Percentiles rank a stretch among this genome's conserved stretches.
Conservation (phyloP, 2,888 invertebrate species). For the Trachelus iudaicus region DNA sequence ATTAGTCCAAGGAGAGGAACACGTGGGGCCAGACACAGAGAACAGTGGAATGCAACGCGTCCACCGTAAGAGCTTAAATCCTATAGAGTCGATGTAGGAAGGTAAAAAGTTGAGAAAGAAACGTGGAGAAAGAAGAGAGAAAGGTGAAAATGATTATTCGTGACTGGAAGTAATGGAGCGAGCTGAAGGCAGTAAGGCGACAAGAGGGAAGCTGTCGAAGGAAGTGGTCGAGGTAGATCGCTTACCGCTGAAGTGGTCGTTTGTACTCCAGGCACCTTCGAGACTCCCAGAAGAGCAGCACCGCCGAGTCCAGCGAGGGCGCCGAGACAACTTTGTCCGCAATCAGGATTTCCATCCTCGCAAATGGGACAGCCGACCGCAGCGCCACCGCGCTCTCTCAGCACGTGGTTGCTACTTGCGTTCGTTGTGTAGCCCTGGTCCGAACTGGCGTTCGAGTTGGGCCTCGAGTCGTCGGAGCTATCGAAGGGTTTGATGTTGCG, state of each 20-base stretch:
- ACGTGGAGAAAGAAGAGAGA: no score
- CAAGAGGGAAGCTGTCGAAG: no score
- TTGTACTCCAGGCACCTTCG: slow-evolving; percentile 48
- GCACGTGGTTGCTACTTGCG: slow-evolving; percentile 56
- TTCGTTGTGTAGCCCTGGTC: slow-evolving; percentile 63
- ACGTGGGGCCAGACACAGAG: no score
- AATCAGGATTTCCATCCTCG: slow-evolving; percentile 42
- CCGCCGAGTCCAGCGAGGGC: slow-evolving; percentile 46
- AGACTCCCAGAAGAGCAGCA: slow-evolving; percentile 14
- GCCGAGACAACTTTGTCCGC: slow-evolving; percentile 50
- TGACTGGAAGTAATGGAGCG: no score
- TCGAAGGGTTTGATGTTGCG: slow-evolving; percentile 60
- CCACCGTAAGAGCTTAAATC: no score
- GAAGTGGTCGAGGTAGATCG: slow-evolving; percentile 1
- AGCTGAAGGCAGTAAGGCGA: no score
- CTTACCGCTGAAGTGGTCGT: slow-evolving; percentile 61
- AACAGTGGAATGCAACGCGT: no score
- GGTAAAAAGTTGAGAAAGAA: no score
- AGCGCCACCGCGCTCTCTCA: slow-evolving; percentile 51
- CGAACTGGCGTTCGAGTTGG: slow-evolving; percentile 62
- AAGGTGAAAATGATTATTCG: no score
- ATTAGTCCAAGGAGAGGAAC: no score
- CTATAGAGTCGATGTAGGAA: no score
- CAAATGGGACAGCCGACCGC: slow-evolving; percentile 46
- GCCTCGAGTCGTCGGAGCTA: slow-evolving; percentile 61